phyloP scores from a whole-genome alignment of 2,113 vertebrate species.

The Hyperopisus bebe region DNA sequence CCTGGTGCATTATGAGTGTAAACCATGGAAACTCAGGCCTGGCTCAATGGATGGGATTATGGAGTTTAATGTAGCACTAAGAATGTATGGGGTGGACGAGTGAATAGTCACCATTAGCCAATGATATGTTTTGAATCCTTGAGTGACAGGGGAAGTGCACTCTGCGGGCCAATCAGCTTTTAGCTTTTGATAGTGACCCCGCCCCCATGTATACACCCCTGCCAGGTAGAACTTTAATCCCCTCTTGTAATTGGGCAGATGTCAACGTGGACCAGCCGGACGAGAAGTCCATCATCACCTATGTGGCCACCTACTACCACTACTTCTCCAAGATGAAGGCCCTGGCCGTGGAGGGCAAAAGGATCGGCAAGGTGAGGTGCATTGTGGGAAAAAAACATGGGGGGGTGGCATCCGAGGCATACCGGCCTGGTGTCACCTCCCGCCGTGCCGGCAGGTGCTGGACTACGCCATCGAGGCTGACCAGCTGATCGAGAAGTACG shows the following conservation, averaged over 20 bases:
- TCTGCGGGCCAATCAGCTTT: neutral
- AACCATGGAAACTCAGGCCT: neutral
- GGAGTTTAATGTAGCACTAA: neutral
- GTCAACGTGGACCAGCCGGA: slow-evolving; percentile 91
- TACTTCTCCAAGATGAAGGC: slow-evolving; percentile 98
- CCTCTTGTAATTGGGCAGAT: slow-evolving; percentile 53
- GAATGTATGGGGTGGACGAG: neutral
- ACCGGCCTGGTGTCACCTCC: neutral
- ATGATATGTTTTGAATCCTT: neutral
- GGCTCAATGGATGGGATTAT: neutral
- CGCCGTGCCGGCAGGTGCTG: slow-evolving; percentile 64
- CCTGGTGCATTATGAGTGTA: neutral
- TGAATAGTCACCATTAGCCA: neutral
- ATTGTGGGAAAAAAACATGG: neutral
- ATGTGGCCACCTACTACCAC: slow-evolving; percentile 90
- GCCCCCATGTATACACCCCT: neutral
- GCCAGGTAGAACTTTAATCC: neutral
- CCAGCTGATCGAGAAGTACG: slow-evolving; percentile 83
- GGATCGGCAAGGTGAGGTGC: slow-evolving; percentile 78
- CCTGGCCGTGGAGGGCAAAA: slow-evolving; percentile 84
- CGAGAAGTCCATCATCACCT: slow-evolving; percentile 94
- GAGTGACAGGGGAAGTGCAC: neutral
- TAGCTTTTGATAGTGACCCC: neutral
- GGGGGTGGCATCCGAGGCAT: neutral
- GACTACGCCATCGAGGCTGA: slow-evolving; percentile 88